Evolutionary conservation across 2,797 vertebrate genomes (phyloP).

Genomic region (Cuniculus paca): DNA sequence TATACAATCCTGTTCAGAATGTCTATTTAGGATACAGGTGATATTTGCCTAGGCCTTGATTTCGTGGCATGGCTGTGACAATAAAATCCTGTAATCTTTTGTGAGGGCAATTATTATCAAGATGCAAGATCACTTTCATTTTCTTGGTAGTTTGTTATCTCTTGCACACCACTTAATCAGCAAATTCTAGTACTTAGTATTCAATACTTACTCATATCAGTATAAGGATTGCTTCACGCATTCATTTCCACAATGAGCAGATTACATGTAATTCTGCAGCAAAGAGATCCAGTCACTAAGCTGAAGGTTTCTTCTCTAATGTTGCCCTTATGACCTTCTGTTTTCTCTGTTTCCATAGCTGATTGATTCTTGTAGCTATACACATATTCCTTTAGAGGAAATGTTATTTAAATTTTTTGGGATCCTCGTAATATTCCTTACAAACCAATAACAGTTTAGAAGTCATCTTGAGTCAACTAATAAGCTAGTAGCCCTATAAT

Average conservation of each 20-base stretch:
- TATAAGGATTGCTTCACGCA: neutral
- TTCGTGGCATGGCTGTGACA: neutral
- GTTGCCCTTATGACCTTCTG: neutral
- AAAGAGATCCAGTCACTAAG: neutral
- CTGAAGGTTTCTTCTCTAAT: neutral
- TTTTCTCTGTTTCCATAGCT: neutral
- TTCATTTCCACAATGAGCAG: neutral
- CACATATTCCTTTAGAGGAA: neutral
- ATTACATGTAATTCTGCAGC: neutral
- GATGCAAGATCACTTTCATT: constrained; percentile 11
- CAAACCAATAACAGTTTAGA: neutral
- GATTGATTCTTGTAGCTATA: neutral
- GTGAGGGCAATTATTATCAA: neutral
- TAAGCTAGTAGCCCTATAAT: neutral
- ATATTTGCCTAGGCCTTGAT: neutral
- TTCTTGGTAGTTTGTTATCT: constrained; percentile 48
- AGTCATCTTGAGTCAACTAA: neutral
- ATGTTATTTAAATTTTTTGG: neutral
- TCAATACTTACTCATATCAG: neutral
- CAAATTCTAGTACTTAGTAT: neutral
- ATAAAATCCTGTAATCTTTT: neutral
- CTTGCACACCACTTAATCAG: constrained; percentile 3
- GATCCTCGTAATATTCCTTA: neutral
- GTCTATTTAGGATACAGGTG: neutral
- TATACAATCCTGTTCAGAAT: neutral